Base-by-base conservation (phyloP, 2,888 invertebrate genomes). In the Protophormia terraenovae region DNA sequence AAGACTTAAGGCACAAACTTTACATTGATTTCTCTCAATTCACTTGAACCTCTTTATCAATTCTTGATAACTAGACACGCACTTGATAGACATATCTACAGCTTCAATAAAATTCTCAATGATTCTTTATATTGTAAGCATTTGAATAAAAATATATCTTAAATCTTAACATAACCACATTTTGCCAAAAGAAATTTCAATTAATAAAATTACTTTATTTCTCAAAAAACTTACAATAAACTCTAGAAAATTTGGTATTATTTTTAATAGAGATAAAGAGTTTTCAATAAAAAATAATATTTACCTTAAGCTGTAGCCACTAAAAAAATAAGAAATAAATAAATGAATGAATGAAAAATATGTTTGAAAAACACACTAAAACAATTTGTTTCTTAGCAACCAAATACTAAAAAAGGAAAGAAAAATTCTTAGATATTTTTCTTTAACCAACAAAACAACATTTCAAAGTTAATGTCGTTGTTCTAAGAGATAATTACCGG, bases 401-500 rank as follows among this genome's bases (percentile, higher is more conserved):
- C 3, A 55, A 53, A 16, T 29, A n/a, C n/a, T n/a, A n/a, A n/a
- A n/a, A 12, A 0, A 7, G 27, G 41, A 76, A 19, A 47, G 10
- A 32, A 58, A 58, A 45, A 8, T 53, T 41, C 47, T 19, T 19
- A n/a, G 3, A 32, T 64, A 16, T 47, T 64, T 47, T 55, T 24
- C 14, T 27, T 6, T n/a, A 4, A 8, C n/a, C 38, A n/a, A n/a
- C n/a, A n/a, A 19, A 79, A 60, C 53, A 67, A 66, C 64, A 69
- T 79, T 80, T 84, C 84, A 80, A 83, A 84, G 69, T 67, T 84
- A 80, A 80, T 80, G 76, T 72, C 72, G 67, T 38, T 73, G 27
- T 41, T 81, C 45, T 69, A 45, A 60, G 14, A 62, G 69, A 60
- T 78, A 84, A 84, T 85, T 85, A 64, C 78, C 71, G 55, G 75